Evolutionary conservation across 2,888 invertebrate species (phyloP).

Genomic region (Druceiella hillmani): DNA sequence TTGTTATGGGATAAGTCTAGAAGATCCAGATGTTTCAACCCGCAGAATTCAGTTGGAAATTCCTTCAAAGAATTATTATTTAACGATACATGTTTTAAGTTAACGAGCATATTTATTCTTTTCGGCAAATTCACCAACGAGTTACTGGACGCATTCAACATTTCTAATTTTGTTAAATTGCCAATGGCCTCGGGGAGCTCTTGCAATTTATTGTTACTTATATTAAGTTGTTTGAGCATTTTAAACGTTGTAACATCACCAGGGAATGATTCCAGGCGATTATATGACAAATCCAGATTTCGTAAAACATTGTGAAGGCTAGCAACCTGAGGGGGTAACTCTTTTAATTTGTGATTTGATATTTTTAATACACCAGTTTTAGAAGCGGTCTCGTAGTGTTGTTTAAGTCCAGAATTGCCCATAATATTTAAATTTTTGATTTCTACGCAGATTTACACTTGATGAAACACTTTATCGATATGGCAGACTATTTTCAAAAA

Average conservation of each 20-base stretch:
- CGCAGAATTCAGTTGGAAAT: constrained; percentile 77
- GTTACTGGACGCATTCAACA: constrained; percentile 76
- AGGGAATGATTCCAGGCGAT: constrained; percentile 75
- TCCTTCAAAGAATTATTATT: constrained; percentile 70
- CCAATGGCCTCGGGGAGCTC: constrained; percentile 62
- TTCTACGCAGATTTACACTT: too few relatives aligned
- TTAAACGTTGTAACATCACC: constrained; percentile 72
- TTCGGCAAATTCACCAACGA: constrained; percentile 61
- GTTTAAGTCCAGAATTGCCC: constrained; percentile 88
- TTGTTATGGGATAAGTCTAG: constrained; percentile 86
- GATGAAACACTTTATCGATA: too few relatives aligned
- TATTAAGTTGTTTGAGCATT: constrained; percentile 65
- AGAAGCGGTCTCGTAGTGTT: constrained; percentile 90
- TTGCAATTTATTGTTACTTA: constrained; percentile 78
- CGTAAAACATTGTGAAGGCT: constrained; percentile 62
- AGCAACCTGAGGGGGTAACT: constrained; percentile 62
- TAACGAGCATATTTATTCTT: constrained; percentile 56
- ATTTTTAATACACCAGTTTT: constrained; percentile 94
- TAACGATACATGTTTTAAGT: constrained; percentile 70
- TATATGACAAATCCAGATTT: constrained; percentile 88
- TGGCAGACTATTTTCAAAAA: too few relatives aligned
- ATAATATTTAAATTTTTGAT: too few relatives aligned
- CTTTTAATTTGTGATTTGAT: constrained; percentile 74
- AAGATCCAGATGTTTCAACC: constrained; percentile 77
- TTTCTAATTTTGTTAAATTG: constrained; percentile 65